Evolutionary conservation across 2,113 vertebrate genomes (phyloP), one percentile per base, ranked within the genome.

Genomic region (Girardinichthys multiradiatus): DNA sequence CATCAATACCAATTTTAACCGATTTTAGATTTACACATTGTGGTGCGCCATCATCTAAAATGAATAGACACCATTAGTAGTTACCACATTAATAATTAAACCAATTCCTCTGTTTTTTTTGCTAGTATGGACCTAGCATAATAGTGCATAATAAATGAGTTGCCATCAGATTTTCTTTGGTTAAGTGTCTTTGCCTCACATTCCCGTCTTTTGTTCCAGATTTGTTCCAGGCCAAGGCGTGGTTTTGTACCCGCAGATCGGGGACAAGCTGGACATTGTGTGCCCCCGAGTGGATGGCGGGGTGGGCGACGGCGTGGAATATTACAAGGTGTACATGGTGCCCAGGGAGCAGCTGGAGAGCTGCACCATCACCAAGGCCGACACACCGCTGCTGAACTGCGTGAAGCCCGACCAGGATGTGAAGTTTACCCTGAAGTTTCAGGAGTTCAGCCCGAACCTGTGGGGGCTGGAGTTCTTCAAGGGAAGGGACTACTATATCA

Each of bases 371-470:
- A 98, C 96, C 91, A 98, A 97, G 86, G 96, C 97, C 30, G 97
- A 97, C 86, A 98, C 97, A 19, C 97, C 97, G 64, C 95, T 99
- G 45, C 98, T 99, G 91, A 99, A 99, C 95, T 99, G 98, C 79
- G 96, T 96, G 89, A 97, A 95, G 79, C 98, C 98, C 72, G 97
- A 99, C 93, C 97, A 98, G 94, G 98, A 99, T 64, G 98, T 99
- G 86, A 99, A 99, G 88, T 99, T 99, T 94, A 99, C 98, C 68
- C 98, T 99, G 92, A 99, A 99, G 94, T 99, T 99, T 92, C 98
- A 99, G 91, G 98, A 99, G 90, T 99, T 99, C 94, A 99, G 98
- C 90, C 98, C 98, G 77, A 99, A 99, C 80, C 95, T 99, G 21
- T 99, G 97, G 97, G 98, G 98, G 48, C 91, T 99, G 89, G 98